These are phyloP conservation scores for Stegodyphus dumicola DNA, from an alignment of 1,140 invertebrate species.

Conservation along the genomic window DNA sequence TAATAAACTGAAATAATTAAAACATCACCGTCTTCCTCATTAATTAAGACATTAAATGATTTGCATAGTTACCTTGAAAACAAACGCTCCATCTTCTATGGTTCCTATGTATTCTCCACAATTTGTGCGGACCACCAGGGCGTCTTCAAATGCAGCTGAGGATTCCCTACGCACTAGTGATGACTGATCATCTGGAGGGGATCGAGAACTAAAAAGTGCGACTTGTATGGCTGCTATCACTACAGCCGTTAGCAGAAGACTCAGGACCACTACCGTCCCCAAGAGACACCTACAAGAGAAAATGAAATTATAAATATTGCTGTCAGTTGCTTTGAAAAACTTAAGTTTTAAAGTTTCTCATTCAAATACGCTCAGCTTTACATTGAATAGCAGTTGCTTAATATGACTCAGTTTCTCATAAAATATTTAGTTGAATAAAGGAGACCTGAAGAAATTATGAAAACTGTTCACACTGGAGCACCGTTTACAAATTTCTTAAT, in stretches of 20 bases:
- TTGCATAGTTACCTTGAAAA: conserved; percentile 55
- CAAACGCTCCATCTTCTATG: conserved; percentile 60
- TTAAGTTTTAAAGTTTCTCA: too few relatives aligned
- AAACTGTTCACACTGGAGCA: too few relatives aligned
- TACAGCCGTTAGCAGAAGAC: conserved; percentile 27
- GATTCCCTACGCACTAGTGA: conserved; percentile 8
- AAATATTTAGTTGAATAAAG: too few relatives aligned
- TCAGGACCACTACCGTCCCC: conserved; percentile 22
- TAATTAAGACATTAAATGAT: too few relatives aligned
- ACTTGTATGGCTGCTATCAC: conserved; percentile 42
- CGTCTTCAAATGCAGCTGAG: conserved; percentile 57
- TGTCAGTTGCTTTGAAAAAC: too few relatives aligned
- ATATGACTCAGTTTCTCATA: too few relatives aligned
- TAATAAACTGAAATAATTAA: too few relatives aligned
- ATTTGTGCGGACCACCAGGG: conserved; percentile 55
- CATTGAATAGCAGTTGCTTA: too few relatives aligned
- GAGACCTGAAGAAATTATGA: too few relatives aligned
- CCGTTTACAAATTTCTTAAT: too few relatives aligned
- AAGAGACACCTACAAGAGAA: conserved; percentile 21
- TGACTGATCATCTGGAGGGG: neutral
- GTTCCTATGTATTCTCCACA: conserved; percentile 57
- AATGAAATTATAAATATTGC: neutral
- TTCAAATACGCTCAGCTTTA: too few relatives aligned
- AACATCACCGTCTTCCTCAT: too few relatives aligned
- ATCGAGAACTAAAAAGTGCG: conserved; percentile 25